Evolutionary conservation across 2,113 vertebrate species (phyloP).

Genomic region (Acanthisitta chloris): DNA sequence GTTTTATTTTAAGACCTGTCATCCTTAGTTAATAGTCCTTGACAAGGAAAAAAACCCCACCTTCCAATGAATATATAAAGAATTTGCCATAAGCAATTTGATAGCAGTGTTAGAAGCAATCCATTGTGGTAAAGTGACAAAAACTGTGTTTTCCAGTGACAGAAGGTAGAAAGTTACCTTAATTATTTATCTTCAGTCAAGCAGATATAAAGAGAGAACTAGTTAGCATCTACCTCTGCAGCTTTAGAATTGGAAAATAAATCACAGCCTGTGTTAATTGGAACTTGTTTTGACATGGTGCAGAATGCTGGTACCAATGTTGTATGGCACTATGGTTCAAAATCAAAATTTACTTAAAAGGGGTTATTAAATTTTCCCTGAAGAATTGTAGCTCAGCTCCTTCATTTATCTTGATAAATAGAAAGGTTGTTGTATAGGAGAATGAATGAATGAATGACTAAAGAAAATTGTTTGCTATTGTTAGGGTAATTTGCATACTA

Average conservation of each 20-base stretch:
- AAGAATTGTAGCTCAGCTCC: not conserved
- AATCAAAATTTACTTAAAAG: not conserved
- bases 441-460: not conserved
- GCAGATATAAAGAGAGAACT: not conserved
- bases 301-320: not conserved
- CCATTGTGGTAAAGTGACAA: not conserved
- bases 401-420: slow-evolving; percentile 19
- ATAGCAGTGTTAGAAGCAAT: not conserved
- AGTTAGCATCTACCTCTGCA: not conserved
- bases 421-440: not conserved
- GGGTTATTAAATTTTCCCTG: not conserved
- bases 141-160: not conserved
- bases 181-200: not conserved
- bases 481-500: not conserved
- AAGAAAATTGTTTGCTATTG: not conserved
- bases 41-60: not conserved
- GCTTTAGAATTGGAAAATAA: not conserved
- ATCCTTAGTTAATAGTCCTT: not conserved
- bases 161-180: not conserved
- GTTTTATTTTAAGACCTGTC: not conserved
- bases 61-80: slow-evolving; percentile 26
- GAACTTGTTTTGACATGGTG: not conserved
- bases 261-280: not conserved
- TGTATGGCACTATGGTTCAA: not conserved
- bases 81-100: slow-evolving; percentile 2